Percentiles rank a stretch among this genome's conserved stretches.
Evolutionary conservation across 2,888 invertebrate species (phyloP).

Genomic region (Drosophila percnosoma): DNA sequence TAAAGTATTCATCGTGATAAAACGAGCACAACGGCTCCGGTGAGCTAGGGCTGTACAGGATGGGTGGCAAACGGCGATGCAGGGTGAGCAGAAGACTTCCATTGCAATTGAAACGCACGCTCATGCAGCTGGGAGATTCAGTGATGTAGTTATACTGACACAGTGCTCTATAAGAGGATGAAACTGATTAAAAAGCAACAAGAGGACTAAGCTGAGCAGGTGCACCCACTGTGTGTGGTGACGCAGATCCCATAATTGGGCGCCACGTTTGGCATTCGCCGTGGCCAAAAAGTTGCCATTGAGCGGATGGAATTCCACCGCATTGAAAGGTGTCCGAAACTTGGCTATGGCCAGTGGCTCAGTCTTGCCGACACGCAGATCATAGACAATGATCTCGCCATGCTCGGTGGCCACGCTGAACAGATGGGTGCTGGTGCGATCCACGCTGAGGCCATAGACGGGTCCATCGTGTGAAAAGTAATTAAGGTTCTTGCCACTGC

Average conservation of each 20-base stretch:
- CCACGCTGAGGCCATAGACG: conserved; percentile 94
- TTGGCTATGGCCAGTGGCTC: conserved; percentile 85
- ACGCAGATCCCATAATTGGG: conserved; percentile 95
- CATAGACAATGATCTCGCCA: conserved; percentile 94
- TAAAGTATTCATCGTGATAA: conserved; percentile 96
- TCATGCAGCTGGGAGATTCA: conserved; percentile 93
- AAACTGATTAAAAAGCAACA: conserved; percentile 1
- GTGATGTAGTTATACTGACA: conserved; percentile 88
- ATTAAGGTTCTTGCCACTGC: conserved; percentile 87
- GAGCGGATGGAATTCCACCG: conserved; percentile 96
- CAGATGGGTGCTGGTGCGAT: conserved; percentile 87
- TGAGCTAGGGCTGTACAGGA: conserved; percentile 90
- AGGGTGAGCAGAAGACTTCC: conserved; percentile 93
- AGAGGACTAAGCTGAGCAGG: not conserved
- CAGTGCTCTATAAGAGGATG: conserved; percentile 86
- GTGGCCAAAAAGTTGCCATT: conserved; percentile 93
- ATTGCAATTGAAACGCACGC: conserved; percentile 93
- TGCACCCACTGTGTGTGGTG: conserved; percentile 90
- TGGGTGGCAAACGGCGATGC: conserved; percentile 93
- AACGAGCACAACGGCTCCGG: conserved; percentile 92
- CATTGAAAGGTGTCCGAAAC: conserved; percentile 93
- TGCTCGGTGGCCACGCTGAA: conserved; percentile 97
- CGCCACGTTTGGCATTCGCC: conserved; percentile 95
- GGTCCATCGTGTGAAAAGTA: conserved; percentile 94
- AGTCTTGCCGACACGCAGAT: conserved; percentile 87